phyloP scores from a whole-genome alignment of 2,113 vertebrate genomes.

The Archilochus colubris region DNA sequence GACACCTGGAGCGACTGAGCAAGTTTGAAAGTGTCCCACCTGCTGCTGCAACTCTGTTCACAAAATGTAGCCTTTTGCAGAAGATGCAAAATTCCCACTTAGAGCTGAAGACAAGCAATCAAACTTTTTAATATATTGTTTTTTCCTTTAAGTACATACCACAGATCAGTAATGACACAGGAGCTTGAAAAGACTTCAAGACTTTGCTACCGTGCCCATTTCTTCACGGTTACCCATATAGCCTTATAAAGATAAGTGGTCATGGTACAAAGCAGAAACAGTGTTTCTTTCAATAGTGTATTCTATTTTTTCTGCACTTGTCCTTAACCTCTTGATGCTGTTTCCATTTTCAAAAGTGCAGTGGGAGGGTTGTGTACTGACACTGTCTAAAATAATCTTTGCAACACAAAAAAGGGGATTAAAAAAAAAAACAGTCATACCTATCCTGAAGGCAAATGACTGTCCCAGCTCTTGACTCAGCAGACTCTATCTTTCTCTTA shows the following conservation, averaged over 20 bases:
- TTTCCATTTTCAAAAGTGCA: neutral
- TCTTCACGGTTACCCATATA: neutral
- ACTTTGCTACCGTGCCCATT: neutral
- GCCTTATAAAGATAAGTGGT: neutral
- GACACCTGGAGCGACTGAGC: neutral
- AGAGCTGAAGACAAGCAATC: neutral
- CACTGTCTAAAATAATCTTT: neutral
- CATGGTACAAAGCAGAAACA: neutral
- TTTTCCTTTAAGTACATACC: neutral
- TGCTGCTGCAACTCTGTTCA: neutral
- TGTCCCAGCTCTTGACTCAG: conserved; percentile 23
- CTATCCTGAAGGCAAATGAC: neutral
- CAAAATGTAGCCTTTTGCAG: neutral
- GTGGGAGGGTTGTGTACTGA: neutral
- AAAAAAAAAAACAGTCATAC: neutral
- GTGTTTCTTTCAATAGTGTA: neutral
- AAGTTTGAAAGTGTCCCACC: neutral
- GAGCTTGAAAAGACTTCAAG: neutral
- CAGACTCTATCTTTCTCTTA: neutral
- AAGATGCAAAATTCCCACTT: neutral
- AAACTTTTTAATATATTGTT: neutral
- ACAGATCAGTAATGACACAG: neutral
- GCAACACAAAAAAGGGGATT: neutral
- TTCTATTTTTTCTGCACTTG: neutral
- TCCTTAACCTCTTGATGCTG: neutral